Evolutionary conservation across 2,113 vertebrate species (phyloP).

Genomic region (Scomber japonicus): DNA sequence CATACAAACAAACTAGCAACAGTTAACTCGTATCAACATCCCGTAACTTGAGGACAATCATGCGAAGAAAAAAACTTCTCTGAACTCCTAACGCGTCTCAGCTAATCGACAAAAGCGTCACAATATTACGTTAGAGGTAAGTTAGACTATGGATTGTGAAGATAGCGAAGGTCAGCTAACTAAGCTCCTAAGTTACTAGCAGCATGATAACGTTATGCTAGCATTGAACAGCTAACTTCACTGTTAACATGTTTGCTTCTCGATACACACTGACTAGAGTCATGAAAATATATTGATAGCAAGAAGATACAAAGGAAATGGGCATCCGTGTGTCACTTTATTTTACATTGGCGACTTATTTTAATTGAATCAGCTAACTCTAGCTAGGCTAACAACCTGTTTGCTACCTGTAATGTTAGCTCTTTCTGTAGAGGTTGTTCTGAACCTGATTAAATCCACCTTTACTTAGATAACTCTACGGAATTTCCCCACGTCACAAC

Average conservation of each 20-base stretch:
- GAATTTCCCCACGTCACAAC: background rate
- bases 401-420: background rate
- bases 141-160: background rate
- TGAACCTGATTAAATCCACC: background rate
- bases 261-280: background rate
- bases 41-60: background rate
- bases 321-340: background rate
- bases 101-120: background rate
- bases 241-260: background rate
- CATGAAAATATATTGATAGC: background rate
- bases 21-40: slow-evolving; percentile 1
- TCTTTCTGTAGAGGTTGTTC: background rate
- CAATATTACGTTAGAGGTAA: background rate
- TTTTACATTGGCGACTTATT: background rate
- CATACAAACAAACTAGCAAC: slow-evolving; percentile 59
- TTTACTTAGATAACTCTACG: background rate
- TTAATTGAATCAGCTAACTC: background rate
- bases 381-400: slow-evolving; percentile 15
- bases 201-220: slow-evolving; percentile 31
- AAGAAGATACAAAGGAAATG: background rate
- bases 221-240: slow-evolving; percentile 13
- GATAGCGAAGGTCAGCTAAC: background rate
- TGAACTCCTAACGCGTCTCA: background rate
- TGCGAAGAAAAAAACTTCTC: slow-evolving; percentile 23
- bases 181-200: slow-evolving; percentile 25